Evolutionary conservation across 1,140 invertebrate species (phyloP), one percentile per base, ranked within the genome.

Genomic region (Patella vulgata): DNA sequence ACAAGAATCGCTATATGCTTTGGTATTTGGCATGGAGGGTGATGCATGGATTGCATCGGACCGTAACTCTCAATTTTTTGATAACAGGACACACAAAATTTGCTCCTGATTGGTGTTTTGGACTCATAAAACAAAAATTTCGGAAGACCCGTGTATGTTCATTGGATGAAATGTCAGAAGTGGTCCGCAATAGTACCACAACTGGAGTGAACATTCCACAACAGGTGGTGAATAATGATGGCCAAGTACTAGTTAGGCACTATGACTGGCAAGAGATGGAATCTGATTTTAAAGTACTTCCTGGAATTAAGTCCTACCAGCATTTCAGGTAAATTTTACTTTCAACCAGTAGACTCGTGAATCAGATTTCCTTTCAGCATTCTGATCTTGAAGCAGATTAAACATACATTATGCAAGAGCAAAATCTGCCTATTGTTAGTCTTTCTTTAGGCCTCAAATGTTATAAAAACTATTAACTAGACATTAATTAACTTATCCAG

Each of bases 271-370:
- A n/a, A n/a, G n/a, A n/a, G n/a, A 44, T 71, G 2, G 39, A 51
- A 25, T 47, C 46, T 5, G 59, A 46, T 28, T 68, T 63, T 28
- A 68, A 66, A 43, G 40, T 51, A 21, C 19, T 68, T 33, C 48
- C 50, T 19, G 50, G 63, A 36, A 65, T 74, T 5, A 69, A 52
- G 25, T 58, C 31, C 14, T 56, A 62, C 40, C 62, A 71, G 19
- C 56, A 68, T 46, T 62, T 68, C 30, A 91, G 21, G 8, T 30
- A 17, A 14, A 31, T 11, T 8, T 46, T n/a, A 23, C 21, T 46
- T 12, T 11, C 8, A n/a, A 28, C 17, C 30, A 40, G 19, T 6
- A 6, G n/a, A 11, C 40, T 8, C n/a, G 33, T 6, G 36, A 27
- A 40, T 40, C n/a, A n/a, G n/a, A n/a, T n/a, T n/a, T n/a, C n/a